Base-by-base conservation (phyloP, 2,888 invertebrate genomes). In the Sturmia bella region DNA sequence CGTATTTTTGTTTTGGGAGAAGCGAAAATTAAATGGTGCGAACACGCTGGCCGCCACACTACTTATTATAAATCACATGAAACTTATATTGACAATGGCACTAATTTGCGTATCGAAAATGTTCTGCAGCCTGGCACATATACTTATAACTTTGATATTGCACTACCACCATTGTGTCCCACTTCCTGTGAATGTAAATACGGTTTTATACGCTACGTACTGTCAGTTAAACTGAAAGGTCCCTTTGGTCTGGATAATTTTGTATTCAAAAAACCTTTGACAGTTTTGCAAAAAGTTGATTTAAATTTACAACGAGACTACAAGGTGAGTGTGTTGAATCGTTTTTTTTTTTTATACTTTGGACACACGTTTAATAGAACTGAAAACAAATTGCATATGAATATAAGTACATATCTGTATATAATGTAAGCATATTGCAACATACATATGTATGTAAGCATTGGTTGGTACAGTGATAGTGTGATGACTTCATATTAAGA, bases 231-330 rank as follows among this genome's bases (percentile, higher is more conserved):
- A 0, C 90, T 97, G 11, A 96, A 96, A 88, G 92, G 95, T 9
- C 95, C 96, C 13, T 95, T 95, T 95, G 95, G 95, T 85, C 95
- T 95, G 89, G 86, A 88, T 54, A 89, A 87, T 72, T 78, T 78
- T 57, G 85, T 84, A 2, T 89, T 87, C 24, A 86, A 84, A 15
- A 86, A 88, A 57, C 86, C 87, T 0, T 95, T 97, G 86, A 96
- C 95, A 24, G 94, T 97, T 12, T 92, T 96, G 66, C 94, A 95
- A 83, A 93, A 94, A 12, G 92, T 96, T 85, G 96, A 97, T 91
- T 92, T 97, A 77, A 97, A 97, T 91, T 91, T 93, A 85, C 93
- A 94, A 88, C 92, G 93, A 4, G 92, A 93, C 75, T 93, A 94
- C 78, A 92, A 92, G 91, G 95, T 95, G 91, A 75, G 61, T 32